These are phyloP conservation scores for Euleptes europaea DNA, from an alignment of 2,113 vertebrate species.

Conservation along the genomic window DNA sequence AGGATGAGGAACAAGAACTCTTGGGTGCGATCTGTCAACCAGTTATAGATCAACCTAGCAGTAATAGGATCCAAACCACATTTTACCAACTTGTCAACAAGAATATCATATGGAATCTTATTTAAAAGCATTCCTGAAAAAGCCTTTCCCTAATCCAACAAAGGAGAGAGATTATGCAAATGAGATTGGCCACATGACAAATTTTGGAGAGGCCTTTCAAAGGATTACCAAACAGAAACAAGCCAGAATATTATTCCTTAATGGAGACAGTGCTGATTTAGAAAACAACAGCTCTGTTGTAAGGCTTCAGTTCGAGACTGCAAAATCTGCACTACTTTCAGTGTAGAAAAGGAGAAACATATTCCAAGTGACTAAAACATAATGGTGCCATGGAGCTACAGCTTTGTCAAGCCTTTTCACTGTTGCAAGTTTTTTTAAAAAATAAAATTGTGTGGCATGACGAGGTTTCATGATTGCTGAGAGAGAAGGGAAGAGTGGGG, in stretches of 20 bases:
- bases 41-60: no score
- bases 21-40: no score
- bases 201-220: not conserved
- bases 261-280: not conserved
- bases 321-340: not conserved
- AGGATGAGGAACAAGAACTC: no score
- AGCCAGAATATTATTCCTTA: not conserved
- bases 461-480: slow-evolving; percentile 20
- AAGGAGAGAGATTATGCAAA: no score
- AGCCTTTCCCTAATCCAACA: no score
- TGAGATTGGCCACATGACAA: no score
- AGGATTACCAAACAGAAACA: not conserved
- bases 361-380: slow-evolving; percentile 6
- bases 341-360: not conserved
- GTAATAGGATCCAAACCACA: no score
- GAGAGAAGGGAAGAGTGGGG: not conserved
- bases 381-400: not conserved
- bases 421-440: not conserved
- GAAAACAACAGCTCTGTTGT: slow-evolving; percentile 20
- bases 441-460: slow-evolving; percentile 17
- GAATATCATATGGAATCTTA: no score
- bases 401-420: slow-evolving; percentile 1
- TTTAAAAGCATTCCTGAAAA: no score
- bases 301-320: not conserved
- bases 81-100: no score